Evolutionary conservation across 2,888 invertebrate species (phyloP).

Genomic region (Callinectes sapidus): DNA sequence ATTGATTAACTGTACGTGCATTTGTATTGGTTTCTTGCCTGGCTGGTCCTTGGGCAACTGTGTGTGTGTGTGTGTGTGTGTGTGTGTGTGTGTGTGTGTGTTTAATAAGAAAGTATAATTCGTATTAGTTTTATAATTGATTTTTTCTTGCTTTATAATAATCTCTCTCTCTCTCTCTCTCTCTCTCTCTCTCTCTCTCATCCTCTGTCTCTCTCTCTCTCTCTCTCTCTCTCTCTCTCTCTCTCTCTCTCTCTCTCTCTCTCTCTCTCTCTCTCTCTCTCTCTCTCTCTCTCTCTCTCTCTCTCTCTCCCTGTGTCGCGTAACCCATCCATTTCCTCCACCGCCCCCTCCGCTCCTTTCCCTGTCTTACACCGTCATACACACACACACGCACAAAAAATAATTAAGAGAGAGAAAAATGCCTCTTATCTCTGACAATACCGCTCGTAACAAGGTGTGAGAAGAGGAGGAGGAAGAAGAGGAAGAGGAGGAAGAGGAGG

Average conservation of each 20-base stretch:
- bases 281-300: background rate
- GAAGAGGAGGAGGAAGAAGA: background rate
- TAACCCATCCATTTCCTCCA: background rate
- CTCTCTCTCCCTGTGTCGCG: background rate
- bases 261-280: slow-evolving; percentile 46
- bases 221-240: slow-evolving; percentile 5
- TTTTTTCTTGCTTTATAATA: background rate
- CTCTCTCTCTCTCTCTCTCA: slow-evolving; percentile 22
- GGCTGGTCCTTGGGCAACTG: background rate
- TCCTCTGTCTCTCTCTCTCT: background rate
- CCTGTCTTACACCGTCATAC: background rate
- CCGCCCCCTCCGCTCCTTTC: background rate
- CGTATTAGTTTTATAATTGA: background rate
- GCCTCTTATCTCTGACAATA: background rate
- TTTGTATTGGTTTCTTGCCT: background rate
- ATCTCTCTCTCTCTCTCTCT: background rate
- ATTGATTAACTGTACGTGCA: background rate
- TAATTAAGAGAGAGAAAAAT: background rate
- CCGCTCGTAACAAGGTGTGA: background rate
- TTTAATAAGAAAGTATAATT: background rate
- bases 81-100: slow-evolving; percentile 38
- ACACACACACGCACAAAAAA: background rate
- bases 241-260: slow-evolving; percentile 35
- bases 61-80: slow-evolving; percentile 15
- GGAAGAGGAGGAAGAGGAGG: background rate